Conservation (phyloP, 2,888 invertebrate species). For the Patella ulyssiponensis region DNA sequence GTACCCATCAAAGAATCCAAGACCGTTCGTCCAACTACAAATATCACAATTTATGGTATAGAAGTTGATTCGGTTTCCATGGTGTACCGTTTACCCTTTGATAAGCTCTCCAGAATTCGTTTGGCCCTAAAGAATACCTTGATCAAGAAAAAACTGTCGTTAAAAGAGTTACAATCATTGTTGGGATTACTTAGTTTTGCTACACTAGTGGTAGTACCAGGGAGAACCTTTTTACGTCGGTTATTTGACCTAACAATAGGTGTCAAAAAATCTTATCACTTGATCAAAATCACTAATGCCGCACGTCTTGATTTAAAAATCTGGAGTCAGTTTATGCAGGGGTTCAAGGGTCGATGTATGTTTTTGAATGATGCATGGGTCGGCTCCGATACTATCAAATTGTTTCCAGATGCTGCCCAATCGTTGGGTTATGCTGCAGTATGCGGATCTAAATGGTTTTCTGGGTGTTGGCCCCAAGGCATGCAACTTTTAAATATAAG, state of each 20-base stretch:
- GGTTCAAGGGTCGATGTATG: not conserved
- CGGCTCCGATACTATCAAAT: not conserved
- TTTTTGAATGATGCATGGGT: not conserved
- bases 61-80: not conserved
- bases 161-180: too few relatives aligned
- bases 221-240: not conserved
- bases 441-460: conserved; percentile 14
- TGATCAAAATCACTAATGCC: not conserved
- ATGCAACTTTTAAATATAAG: conserved; percentile 4
- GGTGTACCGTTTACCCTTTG: not conserved
- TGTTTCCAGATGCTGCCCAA: conserved; percentile 13
- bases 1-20: not conserved
- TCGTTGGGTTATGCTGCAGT: conserved; percentile 16
- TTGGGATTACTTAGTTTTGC: too few relatives aligned
- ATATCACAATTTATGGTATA: not conserved
- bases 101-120: not conserved
- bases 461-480: not conserved
- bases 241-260: not conserved
- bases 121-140: not conserved
- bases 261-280: not conserved
- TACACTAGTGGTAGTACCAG: too few relatives aligned
- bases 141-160: too few relatives aligned
- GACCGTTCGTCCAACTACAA: not conserved
- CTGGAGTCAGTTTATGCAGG: not conserved
- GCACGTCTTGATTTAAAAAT: not conserved